Evolutionary conservation across 2,888 invertebrate species (phyloP), one percentile per base, ranked within the genome.

Genomic region (Epistrophe grossulariae): DNA sequence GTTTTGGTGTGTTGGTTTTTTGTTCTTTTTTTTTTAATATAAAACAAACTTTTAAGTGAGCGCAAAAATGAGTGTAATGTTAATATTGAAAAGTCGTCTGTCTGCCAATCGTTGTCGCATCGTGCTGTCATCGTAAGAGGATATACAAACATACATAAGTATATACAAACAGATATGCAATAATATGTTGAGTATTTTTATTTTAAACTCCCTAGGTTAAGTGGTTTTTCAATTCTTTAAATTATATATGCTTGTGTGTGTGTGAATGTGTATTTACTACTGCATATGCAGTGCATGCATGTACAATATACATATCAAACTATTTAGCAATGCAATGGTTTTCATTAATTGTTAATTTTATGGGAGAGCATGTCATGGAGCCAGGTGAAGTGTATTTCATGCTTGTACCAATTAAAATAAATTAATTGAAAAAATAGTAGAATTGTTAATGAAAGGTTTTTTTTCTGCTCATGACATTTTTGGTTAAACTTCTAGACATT

Each of bases 331-430:
- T 52, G 64, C 38, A 40, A 73, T 45, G 82, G 50, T 73, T 83
- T 73, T 62, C 68, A 79, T 83, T 83, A 83, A 79, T 83, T 73
- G 66, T 83, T 79, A 79, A 83, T 79, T 68, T 73, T 45, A 62
- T 60, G 5, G 68, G 19, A 59, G 17, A 31, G 19, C 38, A 50
- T 66, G 79, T 45, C 64, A 73, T 66, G 57, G 72, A 28, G 28
- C n/a, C 17, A 43, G 59, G 13, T 48, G 59, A 35, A 35, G 17
- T 28, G 9, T 45, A 19, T 72, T 76, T 52, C 48, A 78, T n/a
- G 28, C 24, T 17, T 40, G 4, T n/a, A 17, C 59, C 59, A 77
- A 59, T 70, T 77, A 68, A 77, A 77, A 68, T 24, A 43, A 31
- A 64, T 66, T 55, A 76, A 64, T 76, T 76, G 38, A 50, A 62